Evolutionary conservation across 2,797 vertebrate species (phyloP).

Genomic region (Alcedo quadribrachys): DNA sequence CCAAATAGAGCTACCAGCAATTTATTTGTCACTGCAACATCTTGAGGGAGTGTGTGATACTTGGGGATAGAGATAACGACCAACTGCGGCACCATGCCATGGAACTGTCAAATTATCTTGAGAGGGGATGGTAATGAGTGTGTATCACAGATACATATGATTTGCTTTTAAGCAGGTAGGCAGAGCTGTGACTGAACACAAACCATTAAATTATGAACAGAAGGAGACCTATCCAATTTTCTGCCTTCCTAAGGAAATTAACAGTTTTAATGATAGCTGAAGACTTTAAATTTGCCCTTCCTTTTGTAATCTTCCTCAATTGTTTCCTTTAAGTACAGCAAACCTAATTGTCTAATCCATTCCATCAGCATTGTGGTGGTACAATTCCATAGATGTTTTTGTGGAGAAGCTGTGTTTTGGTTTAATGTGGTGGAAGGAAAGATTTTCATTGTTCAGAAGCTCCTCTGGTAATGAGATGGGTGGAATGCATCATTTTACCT

Average conservation of each 20-base stretch:
- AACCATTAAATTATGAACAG: slow-evolving; percentile 44
- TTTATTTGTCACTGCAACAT: not conserved
- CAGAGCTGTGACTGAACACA: slow-evolving; percentile 49
- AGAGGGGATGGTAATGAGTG: slow-evolving; percentile 30
- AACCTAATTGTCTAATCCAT: slow-evolving; percentile 27
- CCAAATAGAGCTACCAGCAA: not conserved
- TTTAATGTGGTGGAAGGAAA: not conserved
- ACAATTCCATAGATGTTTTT: not conserved
- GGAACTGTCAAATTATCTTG: slow-evolving; percentile 39
- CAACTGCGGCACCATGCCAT: slow-evolving; percentile 50
- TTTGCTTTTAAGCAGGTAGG: slow-evolving; percentile 58
- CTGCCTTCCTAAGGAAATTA: slow-evolving; percentile 46
- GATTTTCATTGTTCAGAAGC: not conserved
- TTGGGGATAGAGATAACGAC: not conserved
- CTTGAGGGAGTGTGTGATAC: not conserved
- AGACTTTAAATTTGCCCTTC: slow-evolving; percentile 43
- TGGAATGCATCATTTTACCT: not conserved
- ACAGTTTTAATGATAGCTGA: slow-evolving; percentile 43
- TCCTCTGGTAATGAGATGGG: not conserved
- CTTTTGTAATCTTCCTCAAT: slow-evolving; percentile 39
- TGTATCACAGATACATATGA: slow-evolving; percentile 33
- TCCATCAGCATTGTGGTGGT: not conserved
- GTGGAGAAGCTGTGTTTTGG: not conserved
- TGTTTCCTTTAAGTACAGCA: slow-evolving; percentile 28
- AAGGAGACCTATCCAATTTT: slow-evolving; percentile 56